Evolutionary conservation across 1,140 invertebrate genomes (phyloP).

Genomic region (Zaprionus ornatus): DNA sequence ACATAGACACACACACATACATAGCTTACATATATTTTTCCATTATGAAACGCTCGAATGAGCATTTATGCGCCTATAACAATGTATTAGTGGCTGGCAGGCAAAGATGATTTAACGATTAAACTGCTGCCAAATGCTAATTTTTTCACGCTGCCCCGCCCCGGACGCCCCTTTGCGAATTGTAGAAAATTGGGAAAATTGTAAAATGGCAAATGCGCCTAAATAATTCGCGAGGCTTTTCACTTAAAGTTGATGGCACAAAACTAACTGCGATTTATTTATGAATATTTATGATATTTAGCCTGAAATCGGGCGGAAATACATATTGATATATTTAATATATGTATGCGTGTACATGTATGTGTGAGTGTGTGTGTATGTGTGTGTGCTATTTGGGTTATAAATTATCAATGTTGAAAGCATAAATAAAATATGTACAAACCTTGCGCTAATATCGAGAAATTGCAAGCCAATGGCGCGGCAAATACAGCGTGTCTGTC

Average conservation of each 20-base stretch:
- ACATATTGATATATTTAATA: background rate
- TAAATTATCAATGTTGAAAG: conserved; percentile 27
- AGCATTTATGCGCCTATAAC: conserved; percentile 54
- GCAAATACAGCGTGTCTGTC: conserved; percentile 12
- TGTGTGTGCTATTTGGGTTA: conserved; percentile 3
- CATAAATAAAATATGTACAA: conserved; percentile 41
- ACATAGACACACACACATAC: background rate
- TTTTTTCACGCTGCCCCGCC: conserved; percentile 10
- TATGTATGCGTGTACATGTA: background rate
- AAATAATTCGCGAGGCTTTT: conserved; percentile 11
- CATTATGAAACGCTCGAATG: conserved; percentile 80
- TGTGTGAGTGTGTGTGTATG: background rate
- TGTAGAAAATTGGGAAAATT: background rate
- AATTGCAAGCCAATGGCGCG: conserved; percentile 38
- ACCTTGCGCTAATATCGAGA: conserved; percentile 30
- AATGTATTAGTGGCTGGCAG: conserved; percentile 17
- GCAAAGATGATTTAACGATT: conserved; percentile 47
- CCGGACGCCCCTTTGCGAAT: background rate
- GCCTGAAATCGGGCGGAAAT: background rate
- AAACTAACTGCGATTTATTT: background rate
- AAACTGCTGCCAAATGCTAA: conserved; percentile 40
- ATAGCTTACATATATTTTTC: conserved; percentile 24
- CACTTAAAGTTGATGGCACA: background rate
- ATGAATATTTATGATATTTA: background rate
- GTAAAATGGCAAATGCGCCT: conserved; percentile 5